These are phyloP conservation scores for Oreortyx pictus DNA, from an alignment of 2,797 vertebrate genomes.

Conservation along the genomic window DNA sequence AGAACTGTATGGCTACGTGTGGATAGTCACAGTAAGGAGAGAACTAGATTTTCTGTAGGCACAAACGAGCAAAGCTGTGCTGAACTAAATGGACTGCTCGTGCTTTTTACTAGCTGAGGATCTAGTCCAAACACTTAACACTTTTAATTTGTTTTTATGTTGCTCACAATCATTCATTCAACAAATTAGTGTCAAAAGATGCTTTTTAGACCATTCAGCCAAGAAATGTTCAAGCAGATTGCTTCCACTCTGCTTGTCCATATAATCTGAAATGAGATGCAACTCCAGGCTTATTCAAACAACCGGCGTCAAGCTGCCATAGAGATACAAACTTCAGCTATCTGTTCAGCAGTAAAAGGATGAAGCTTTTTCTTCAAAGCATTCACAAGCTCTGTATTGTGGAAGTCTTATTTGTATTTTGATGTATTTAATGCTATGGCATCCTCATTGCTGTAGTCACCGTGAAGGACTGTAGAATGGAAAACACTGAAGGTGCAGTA, in stretches of 20 bases:
- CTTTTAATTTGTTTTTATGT: constrained; percentile 69
- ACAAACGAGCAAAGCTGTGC: background rate
- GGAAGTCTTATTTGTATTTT: background rate
- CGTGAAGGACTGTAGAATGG: background rate
- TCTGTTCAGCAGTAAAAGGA: background rate
- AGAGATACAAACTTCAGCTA: background rate
- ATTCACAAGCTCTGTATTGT: background rate
- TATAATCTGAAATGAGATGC: constrained; percentile 51
- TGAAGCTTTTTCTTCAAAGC: background rate
- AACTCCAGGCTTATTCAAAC: constrained; percentile 11
- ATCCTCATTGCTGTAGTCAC: background rate
- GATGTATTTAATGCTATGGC: background rate
- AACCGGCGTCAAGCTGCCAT: background rate
- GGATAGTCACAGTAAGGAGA: background rate
- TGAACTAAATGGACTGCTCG: constrained; percentile 1
- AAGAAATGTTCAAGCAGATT: constrained; percentile 54
- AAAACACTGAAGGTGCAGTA: background rate
- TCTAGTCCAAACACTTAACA: constrained; percentile 32
- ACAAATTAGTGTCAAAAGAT: constrained; percentile 71
- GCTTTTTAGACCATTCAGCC: constrained; percentile 48
- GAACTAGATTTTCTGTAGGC: background rate
- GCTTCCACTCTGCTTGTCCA: constrained; percentile 51
- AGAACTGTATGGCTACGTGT: background rate
- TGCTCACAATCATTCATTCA: constrained; percentile 39
- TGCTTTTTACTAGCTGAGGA: background rate